phyloP scores from a whole-genome alignment of 2,888 invertebrate genomes.

The Helicoverpa assulta region DNA sequence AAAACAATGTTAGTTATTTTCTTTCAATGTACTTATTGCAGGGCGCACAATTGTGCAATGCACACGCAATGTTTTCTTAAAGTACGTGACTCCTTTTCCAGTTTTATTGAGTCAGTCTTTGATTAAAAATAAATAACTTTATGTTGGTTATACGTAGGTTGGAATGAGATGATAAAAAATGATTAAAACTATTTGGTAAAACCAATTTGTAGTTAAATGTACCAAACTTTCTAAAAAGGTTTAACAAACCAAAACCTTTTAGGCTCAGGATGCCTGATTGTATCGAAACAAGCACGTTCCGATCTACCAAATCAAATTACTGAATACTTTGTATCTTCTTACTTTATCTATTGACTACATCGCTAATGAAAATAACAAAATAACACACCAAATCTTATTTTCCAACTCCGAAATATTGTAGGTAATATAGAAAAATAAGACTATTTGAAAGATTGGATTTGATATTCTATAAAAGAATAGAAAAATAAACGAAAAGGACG shows the following conservation, averaged over 20 bases:
- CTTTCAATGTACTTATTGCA: constrained; percentile 1
- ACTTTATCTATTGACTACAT: background rate
- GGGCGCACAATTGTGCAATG: constrained; percentile 3
- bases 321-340: background rate
- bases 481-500: constrained; percentile 6
- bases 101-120: constrained; percentile 16
- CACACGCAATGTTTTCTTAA: constrained; percentile 14
- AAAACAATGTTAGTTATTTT: constrained; percentile 33
- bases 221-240: constrained; percentile 11
- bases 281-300: background rate
- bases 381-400: constrained; percentile 7
- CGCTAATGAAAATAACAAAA: constrained; percentile 5
- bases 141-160: background rate
- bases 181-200: background rate
- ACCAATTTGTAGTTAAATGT: constrained; percentile 9
- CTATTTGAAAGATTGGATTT: constrained; percentile 20
- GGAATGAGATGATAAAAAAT: background rate
- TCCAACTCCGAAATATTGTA: background rate
- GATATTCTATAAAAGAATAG: constrained; percentile 9
- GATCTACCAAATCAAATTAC: constrained; percentile 12
- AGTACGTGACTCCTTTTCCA: constrained; percentile 12
- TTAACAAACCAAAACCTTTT: background rate
- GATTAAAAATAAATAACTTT: constrained; percentile 13
- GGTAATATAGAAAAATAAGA: background rate
- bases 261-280: background rate